Evolutionary conservation across 1,140 invertebrate species (phyloP).

Genomic region (Tachypleus tridentatus): DNA sequence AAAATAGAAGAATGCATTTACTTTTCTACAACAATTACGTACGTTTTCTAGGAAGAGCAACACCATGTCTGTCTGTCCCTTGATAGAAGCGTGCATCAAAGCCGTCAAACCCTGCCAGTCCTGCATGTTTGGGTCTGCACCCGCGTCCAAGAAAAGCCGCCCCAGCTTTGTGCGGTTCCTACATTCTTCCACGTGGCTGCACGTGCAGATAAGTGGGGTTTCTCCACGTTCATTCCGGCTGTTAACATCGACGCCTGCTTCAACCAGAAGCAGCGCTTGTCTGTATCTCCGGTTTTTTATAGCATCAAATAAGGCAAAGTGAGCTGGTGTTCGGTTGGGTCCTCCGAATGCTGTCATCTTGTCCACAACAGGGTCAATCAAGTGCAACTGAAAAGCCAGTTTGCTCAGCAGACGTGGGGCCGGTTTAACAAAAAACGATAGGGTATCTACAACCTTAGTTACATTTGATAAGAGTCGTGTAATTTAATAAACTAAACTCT

Average conservation of each 20-base stretch:
- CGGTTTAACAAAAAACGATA: no score
- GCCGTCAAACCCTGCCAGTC: conserved; percentile 25
- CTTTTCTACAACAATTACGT: conserved; percentile 12
- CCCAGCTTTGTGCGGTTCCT: conserved; percentile 19
- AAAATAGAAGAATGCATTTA: no score
- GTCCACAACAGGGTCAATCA: no score
- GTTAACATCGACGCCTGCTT: conserved; percentile 27
- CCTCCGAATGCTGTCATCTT: no score
- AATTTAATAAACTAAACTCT: no score
- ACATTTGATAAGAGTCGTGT: no score
- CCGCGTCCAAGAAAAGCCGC: conserved; percentile 23
- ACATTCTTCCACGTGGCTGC: conserved; percentile 16
- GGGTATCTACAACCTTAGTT: no score
- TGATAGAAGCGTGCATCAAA: conserved; percentile 27
- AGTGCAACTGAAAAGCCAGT: no score
- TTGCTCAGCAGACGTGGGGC: no score
- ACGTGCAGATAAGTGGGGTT: conserved; percentile 25
- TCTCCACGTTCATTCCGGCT: conserved; percentile 24
- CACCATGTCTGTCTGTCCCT: conserved; percentile 23
- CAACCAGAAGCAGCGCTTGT: conserved; percentile 26
- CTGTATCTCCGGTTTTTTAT: conserved; percentile 14
- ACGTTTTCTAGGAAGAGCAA: conserved; percentile 24
- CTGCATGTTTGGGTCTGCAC: conserved; percentile 27
- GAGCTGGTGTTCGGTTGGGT: neutral
- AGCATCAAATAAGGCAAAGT: conserved; percentile 13